Evolutionary conservation across 2,888 invertebrate genomes (phyloP).

Genomic region (Phrixothrix hirtus): DNA sequence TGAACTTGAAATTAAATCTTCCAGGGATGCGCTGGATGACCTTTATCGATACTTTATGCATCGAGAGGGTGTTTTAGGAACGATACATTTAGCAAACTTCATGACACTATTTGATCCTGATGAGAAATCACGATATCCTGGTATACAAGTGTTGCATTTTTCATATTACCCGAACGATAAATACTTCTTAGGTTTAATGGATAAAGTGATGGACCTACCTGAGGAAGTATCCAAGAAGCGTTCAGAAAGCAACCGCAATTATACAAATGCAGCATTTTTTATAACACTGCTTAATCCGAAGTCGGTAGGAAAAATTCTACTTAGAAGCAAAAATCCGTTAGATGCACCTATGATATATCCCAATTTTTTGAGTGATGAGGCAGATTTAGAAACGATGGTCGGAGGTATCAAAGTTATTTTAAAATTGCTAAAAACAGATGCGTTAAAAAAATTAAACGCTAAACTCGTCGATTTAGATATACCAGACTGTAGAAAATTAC

Average conservation of each 20-base stretch:
- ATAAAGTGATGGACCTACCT: constrained; percentile 37
- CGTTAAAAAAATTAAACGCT: constrained; percentile 52
- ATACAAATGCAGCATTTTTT: not conserved
- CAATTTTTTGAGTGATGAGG: constrained; percentile 63
- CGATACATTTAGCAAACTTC: constrained; percentile 52
- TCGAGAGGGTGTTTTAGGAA: constrained; percentile 45
- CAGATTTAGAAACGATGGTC: constrained; percentile 58
- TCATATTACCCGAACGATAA: constrained; percentile 44
- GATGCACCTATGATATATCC: constrained; percentile 64
- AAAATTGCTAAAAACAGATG: constrained; percentile 52
- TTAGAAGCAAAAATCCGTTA: constrained; percentile 60
- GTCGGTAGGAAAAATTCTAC: constrained; percentile 59
- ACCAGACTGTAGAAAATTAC: constrained; percentile 45
- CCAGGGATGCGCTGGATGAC: not conserved
- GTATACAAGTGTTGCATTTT: constrained; percentile 40
- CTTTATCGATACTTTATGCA: not conserved
- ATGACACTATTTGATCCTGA: constrained; percentile 58
- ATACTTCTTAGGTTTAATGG: constrained; percentile 43
- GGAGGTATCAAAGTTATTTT: constrained; percentile 56
- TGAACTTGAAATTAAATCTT: not conserved
- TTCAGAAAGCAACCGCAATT: not conserved
- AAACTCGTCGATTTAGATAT: constrained; percentile 49
- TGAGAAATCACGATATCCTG: constrained; percentile 49
- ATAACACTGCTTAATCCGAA: constrained; percentile 57
- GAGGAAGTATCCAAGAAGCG: constrained; percentile 40